phyloP scores from a whole-genome alignment of 1,140 invertebrate species.

The Bombus polaris region DNA sequence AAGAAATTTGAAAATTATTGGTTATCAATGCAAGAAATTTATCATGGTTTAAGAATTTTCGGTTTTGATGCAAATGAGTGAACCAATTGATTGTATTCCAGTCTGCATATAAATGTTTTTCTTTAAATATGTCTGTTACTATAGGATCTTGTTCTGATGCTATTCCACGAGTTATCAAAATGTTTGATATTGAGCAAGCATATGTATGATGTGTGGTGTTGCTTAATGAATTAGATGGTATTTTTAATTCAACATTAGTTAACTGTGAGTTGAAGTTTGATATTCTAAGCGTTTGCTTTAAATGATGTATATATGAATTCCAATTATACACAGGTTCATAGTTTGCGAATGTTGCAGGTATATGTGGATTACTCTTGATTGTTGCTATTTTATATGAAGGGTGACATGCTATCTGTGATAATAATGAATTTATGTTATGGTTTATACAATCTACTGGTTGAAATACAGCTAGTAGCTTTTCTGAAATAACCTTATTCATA shows the following conservation, averaged over 20 bases:
- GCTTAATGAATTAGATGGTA: constrained; percentile 33
- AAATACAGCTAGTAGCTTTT: constrained; percentile 80
- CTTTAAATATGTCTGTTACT: constrained; percentile 67
- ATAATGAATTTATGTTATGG: constrained; percentile 70
- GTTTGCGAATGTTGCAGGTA: constrained; percentile 56
- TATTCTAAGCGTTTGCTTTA: constrained; percentile 75
- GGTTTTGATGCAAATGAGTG: constrained; percentile 77
- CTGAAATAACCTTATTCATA: constrained; percentile 81
- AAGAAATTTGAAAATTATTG: constrained; percentile 80
- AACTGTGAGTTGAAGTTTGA: constrained; percentile 55
- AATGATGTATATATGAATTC: constrained; percentile 71
- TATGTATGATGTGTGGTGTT: constrained; percentile 62
- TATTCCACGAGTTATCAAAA: constrained; percentile 78
- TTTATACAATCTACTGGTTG: constrained; percentile 75
- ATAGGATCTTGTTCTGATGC: constrained; percentile 59
- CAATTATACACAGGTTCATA: constrained; percentile 77
- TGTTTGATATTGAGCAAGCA: constrained; percentile 77
- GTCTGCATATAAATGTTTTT: constrained; percentile 76
- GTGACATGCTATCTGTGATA: constrained; percentile 79
- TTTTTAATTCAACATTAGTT: constrained; percentile 66
- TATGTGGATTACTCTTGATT: constrained; percentile 79
- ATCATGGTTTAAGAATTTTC: constrained; percentile 77
- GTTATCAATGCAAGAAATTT: constrained; percentile 80
- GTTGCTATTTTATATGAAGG: constrained; percentile 81
- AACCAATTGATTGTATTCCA: constrained; percentile 79